A percentile compares a stretch with the other conserved stretches of the same genome.
phyloP scores from a whole-genome alignment of 2,113 vertebrate genomes.

The Chinchilla lanigera region DNA sequence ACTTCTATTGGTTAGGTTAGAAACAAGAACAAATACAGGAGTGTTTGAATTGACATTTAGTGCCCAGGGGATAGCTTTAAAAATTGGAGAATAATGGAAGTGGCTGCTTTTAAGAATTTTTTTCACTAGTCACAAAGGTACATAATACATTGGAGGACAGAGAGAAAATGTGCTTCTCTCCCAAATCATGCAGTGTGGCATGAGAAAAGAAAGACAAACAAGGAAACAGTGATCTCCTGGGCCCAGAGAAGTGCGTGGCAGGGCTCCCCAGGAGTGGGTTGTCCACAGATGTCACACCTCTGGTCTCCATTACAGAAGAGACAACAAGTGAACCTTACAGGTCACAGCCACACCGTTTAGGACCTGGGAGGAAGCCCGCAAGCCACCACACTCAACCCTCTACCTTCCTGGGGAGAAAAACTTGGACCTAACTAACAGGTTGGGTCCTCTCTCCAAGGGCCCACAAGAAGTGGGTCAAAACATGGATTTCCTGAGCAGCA shows the following conservation, averaged over 20 bases:
- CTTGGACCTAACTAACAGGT: neutral
- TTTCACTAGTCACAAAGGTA: slow-evolving; percentile 49
- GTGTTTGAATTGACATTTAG: slow-evolving; percentile 68
- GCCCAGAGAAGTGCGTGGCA: neutral
- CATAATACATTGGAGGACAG: neutral
- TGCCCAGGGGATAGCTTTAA: slow-evolving; percentile 64
- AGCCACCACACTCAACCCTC: neutral
- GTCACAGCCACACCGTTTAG: neutral
- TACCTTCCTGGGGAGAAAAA: neutral
- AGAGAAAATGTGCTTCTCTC: slow-evolving; percentile 51
- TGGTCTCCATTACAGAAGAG: neutral
- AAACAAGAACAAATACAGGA: slow-evolving; percentile 65
- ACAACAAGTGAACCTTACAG: neutral
- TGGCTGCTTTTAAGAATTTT: slow-evolving; percentile 47
- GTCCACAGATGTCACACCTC: neutral
- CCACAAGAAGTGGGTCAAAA: neutral
- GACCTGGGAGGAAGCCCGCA: neutral
- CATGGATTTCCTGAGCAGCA: neutral
- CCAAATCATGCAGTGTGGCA: slow-evolving; percentile 18
- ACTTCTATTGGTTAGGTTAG: slow-evolving; percentile 59
- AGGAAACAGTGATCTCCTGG: slow-evolving; percentile 30
- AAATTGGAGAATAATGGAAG: slow-evolving; percentile 64
- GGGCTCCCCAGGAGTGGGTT: neutral
- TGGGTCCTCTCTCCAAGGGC: neutral
- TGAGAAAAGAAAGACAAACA: slow-evolving; percentile 51